Conservation (phyloP, 2,888 invertebrate genomes). For the Eristalis arbustorum region DNA sequence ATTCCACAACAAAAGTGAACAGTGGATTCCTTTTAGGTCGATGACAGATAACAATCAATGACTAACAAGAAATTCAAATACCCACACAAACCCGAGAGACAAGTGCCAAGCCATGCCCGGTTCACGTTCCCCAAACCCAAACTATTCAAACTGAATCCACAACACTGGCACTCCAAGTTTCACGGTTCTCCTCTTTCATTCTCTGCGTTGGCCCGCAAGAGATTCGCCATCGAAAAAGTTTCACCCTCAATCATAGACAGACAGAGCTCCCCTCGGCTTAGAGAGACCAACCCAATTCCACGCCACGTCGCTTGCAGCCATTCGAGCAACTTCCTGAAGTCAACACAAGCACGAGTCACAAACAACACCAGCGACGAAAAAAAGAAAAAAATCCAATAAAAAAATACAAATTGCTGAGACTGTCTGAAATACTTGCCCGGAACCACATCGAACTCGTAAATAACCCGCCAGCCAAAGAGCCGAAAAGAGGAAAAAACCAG, state of each 20-base stretch:
- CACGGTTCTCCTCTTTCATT: neutral
- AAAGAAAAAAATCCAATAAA: neutral
- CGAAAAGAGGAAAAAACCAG: conserved; percentile 19
- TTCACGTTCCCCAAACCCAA: neutral
- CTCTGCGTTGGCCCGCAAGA: neutral
- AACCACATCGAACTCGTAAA: conserved; percentile 53
- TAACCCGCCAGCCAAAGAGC: conserved; percentile 34
- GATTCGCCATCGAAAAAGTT: conserved; percentile 6
- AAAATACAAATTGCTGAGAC: conserved; percentile 40
- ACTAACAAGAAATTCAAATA: neutral
- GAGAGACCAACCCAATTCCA: conserved; percentile 24
- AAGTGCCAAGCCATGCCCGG: neutral
- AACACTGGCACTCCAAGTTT: neutral
- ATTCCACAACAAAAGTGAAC: neutral
- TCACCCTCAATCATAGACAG: conserved; percentile 23
- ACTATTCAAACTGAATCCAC: neutral
- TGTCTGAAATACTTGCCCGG: conserved; percentile 40
- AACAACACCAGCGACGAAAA: neutral
- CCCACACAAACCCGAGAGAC: neutral
- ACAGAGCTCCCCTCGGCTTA: neutral
- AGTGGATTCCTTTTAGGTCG: neutral
- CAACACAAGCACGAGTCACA: conserved; percentile 32
- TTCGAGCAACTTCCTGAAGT: conserved; percentile 18
- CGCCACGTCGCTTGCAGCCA: conserved; percentile 38
- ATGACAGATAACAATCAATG: neutral